Percentiles rank a stretch among this genome's conserved stretches.
Evolutionary conservation across 2,888 invertebrate species (phyloP).

Genomic region (Tridacna gigas): DNA sequence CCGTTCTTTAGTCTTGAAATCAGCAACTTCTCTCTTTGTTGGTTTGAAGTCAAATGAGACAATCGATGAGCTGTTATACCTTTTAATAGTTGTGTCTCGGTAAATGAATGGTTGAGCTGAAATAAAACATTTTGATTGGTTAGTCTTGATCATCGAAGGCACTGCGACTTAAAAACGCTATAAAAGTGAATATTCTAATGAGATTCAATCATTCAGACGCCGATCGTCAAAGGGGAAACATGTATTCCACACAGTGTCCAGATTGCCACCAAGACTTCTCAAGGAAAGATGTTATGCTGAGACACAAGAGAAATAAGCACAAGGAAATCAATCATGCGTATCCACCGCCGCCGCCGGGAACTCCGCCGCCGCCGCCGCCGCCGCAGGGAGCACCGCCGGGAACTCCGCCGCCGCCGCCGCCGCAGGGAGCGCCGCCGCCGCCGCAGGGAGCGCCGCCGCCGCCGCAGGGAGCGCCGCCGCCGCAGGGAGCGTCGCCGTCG

Average conservation of each 20-base stretch:
- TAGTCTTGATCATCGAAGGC: too few relatives aligned
- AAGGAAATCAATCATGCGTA: background rate
- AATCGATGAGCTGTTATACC: too few relatives aligned
- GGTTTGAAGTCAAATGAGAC: background rate
- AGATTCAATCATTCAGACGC: conserved; percentile 28
- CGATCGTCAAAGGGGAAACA: conserved; percentile 21
- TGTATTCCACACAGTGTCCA: conserved; percentile 37
- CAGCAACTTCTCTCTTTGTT: background rate
- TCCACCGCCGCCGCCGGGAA: too few relatives aligned
- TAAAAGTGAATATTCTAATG: background rate
- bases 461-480: conserved; percentile 3
- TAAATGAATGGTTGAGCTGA: too few relatives aligned
- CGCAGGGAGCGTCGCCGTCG: background rate
- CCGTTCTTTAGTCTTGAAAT: too few relatives aligned
- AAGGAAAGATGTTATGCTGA: conserved; percentile 31
- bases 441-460: conserved; percentile 16
- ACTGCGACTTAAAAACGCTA: background rate
- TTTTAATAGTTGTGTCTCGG: background rate
- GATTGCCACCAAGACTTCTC: conserved; percentile 33
- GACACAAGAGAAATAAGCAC: conserved; percentile 28
- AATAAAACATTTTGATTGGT: background rate
- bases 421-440: conserved; percentile 25
- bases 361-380: too few relatives aligned
- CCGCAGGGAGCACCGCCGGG: too few relatives aligned
- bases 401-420: too few relatives aligned